Base-by-base conservation (phyloP, 2,797 vertebrate genomes). In the Jordanella pulchra region DNA sequence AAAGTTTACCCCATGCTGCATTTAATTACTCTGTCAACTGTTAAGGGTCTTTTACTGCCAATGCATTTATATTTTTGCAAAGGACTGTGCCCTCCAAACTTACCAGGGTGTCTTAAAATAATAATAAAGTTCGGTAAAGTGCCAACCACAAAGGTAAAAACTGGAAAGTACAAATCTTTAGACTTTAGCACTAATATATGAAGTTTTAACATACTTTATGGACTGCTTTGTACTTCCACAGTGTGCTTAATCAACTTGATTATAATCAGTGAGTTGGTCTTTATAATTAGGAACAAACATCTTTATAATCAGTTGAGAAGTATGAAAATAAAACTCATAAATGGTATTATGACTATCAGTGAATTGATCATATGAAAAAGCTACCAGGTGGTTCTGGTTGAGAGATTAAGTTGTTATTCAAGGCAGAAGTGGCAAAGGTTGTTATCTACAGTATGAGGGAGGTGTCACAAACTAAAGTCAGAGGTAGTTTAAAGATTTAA, bases 61-160 rank as follows among this genome's bases (percentile, higher is more conserved):
- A 39, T 54, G 71, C 28, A 71, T 65, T 71, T 64, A 72, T 30
- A 44, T 51, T 60, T 17, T 30, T 67, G 75, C 27, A 68, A 17
- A 23, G 72, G 12, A 44, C 63, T 66, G 56, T 18, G 54, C 78
- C 77, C 67, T 77, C 84, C 61, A 72, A 58, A 51, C 73, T 70
- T 42, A 69, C n/a, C 66, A 51, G 21, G 32, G 9, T 60, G 67
- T 51, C 56, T 47, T 60, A 45, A 45, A 82, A 81, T n/a, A n/a
- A n/a, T n/a, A n/a, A n/a, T 81, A 10, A 23, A 78, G 88, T 79
- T 85, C 13, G 55, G 42, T 79, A 83, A 90, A 87, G 74, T 74
- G 71, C 74, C 75, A 53, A 42, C 17, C 55, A 58, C 78, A 73
- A 81, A 77, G 47, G n/a, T 53, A 68, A 53, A 73, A 69, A 32